A percentile compares a stretch with the other conserved stretches of the same genome.
Conservation (phyloP, 2,113 vertebrate genomes). For the Antennarius striatus region DNA sequence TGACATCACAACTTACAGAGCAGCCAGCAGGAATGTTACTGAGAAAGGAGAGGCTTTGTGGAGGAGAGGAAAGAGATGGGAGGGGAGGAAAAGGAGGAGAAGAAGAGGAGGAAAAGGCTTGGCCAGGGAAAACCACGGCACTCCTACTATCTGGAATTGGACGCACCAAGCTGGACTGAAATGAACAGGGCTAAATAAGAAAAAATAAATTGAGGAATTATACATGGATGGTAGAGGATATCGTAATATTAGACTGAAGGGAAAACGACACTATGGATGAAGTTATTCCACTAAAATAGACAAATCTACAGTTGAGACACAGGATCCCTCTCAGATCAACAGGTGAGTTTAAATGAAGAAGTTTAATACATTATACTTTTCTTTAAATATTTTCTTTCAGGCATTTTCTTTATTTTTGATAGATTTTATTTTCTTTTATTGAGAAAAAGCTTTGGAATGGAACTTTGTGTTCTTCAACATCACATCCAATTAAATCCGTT, state of each 20-base stretch:
- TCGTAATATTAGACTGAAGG: not conserved
- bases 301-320: not conserved
- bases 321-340: not conserved
- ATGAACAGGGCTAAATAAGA: conserved; percentile 31
- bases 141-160: conserved; percentile 62
- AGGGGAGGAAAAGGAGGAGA: conserved; percentile 74
- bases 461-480: not conserved
- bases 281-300: conserved; percentile 18
- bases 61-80: conserved; percentile 73
- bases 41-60: conserved; percentile 77
- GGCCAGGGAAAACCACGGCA: conserved; percentile 61
- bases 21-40: conserved; percentile 66
- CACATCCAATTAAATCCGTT: not conserved
- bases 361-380: no score
- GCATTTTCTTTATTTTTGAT: not conserved
- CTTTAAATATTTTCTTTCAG: no score
- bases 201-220: conserved; percentile 10
- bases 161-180: conserved; percentile 31
- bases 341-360: conserved; percentile 44
- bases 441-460: not conserved
- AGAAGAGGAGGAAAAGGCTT: conserved; percentile 73
- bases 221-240: not conserved
- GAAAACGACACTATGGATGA: conserved; percentile 33
- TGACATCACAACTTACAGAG: conserved; percentile 73
- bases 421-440: not conserved